Conservation (phyloP, 1,140 invertebrate genomes). For the Brevipalpus yothersi region DNA sequence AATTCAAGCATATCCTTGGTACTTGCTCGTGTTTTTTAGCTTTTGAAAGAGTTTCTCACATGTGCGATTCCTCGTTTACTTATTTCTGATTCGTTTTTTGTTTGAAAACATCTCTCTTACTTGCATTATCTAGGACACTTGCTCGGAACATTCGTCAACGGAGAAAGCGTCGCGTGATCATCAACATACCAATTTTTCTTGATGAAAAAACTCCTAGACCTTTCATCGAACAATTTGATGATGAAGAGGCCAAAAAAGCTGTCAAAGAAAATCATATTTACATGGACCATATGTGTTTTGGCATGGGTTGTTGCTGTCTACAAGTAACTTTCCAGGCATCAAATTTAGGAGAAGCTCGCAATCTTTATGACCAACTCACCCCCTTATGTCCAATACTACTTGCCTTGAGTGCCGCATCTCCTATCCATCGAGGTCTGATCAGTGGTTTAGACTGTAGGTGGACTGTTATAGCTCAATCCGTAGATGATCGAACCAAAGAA, state of each 20-base stretch:
- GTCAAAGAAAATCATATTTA: constrained; percentile 63
- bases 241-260: constrained; percentile 31
- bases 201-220: constrained; percentile 51
- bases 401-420: constrained; percentile 80
- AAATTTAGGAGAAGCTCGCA: constrained; percentile 81
- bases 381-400: constrained; percentile 94
- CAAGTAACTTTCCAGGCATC: constrained; percentile 91
- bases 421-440: constrained; percentile 71
- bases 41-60: background rate
- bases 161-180: constrained; percentile 77
- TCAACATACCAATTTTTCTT: constrained; percentile 79
- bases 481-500: constrained; percentile 82
- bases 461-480: constrained; percentile 78
- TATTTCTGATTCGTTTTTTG: background rate
- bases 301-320: constrained; percentile 94
- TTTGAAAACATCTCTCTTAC: constrained; percentile 7
- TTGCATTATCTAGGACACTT: constrained; percentile 38
- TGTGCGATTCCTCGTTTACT: background rate
- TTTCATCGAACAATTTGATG: constrained; percentile 42
- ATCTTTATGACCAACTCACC: constrained; percentile 87
- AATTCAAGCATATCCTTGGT: no score
- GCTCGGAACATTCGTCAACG: constrained; percentile 74
- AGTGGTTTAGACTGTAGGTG: constrained; percentile 90
- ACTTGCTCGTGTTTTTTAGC: background rate
- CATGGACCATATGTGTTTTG: constrained; percentile 97